Conservation (phyloP, 2,113 vertebrate genomes). For the Mesoclemmys tuberculata region DNA sequence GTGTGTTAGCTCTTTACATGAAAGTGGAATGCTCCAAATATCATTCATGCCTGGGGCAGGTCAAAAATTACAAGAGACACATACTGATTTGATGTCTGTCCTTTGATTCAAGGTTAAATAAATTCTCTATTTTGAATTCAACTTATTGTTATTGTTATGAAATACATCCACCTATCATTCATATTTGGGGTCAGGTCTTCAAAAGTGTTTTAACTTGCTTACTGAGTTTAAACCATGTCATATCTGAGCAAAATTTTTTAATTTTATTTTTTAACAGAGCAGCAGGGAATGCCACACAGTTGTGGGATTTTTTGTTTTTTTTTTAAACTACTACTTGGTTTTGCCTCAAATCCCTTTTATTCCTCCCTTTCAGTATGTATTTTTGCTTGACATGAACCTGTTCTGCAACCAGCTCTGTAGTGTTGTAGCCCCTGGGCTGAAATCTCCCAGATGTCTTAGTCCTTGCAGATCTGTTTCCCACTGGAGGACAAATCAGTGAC, state of each 20-base stretch:
- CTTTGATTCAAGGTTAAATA: background rate
- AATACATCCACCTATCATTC: accelerated
- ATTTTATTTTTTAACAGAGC: background rate
- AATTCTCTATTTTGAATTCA: background rate
- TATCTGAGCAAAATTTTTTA: background rate
- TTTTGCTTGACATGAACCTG: background rate
- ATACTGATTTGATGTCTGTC: background rate
- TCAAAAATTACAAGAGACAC: background rate
- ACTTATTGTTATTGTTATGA: background rate
- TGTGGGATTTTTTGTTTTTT: background rate
- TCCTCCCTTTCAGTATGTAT: background rate
- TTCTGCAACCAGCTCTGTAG: background rate
- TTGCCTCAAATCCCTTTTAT: background rate
- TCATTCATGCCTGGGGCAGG: background rate
- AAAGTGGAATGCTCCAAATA: background rate
- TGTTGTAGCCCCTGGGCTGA: background rate
- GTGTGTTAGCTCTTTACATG: background rate
- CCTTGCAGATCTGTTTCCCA: background rate
- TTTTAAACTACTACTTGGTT: background rate
- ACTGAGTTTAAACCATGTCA: background rate
- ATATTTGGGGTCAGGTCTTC: background rate
- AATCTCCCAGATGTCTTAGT: background rate
- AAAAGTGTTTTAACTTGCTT: background rate
- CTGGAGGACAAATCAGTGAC: background rate
- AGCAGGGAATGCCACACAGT: background rate